Base-by-base conservation (phyloP, 2,888 invertebrate species). In the Melipona beecheii region DNA sequence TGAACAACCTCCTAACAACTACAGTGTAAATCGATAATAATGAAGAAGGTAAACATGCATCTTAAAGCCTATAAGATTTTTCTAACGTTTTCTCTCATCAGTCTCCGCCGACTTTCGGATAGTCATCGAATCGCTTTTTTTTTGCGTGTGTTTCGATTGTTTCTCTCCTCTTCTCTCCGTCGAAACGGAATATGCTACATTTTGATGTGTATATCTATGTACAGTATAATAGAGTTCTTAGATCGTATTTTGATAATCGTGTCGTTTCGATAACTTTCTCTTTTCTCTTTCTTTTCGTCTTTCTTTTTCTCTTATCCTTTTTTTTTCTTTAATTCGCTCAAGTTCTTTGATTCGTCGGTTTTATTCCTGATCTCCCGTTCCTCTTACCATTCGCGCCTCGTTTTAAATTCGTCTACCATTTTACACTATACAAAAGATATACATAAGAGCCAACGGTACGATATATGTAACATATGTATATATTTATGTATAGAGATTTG, bases 401-500 rank as follows among this genome's bases (percentile, higher is more conserved):
- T 64, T 49, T 87, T 87, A 82, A 75, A 86, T 85, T 86, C 79
- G 73, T 84, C 87, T 83, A 86, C 71, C 85, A 89, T 87, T 91
- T 92, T 92, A 90, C 89, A 93, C 92, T 93, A 91, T 93, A 93
- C 93, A 93, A 91, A 80, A 91, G 89, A 93, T 93, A 90, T 92
- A 92, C 92, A 92, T 83, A 92, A 91, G 91, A 92, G 91, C 90
- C 93, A 93, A 93, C 93, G 90, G 91, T 90, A 86, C 89, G 91
- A 90, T 91, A 92, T 92, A 91, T 85, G 65, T 76, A 66, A 70
- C 80, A 77, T 87, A 50, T 68, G 70, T 77, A 86, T 86, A 69
- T 64, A 36, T 65, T 36, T 83, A 83, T 86, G 71, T 81, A 83
- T 86, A 72, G 86, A 72, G 86, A 75, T 86, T 68, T 87, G 72